Percentiles rank a stretch among this genome's conserved stretches.
These are phyloP conservation scores for Saguinus imperator DNA, from an alignment of 2,113 vertebrate species.

Conservation along the genomic window DNA sequence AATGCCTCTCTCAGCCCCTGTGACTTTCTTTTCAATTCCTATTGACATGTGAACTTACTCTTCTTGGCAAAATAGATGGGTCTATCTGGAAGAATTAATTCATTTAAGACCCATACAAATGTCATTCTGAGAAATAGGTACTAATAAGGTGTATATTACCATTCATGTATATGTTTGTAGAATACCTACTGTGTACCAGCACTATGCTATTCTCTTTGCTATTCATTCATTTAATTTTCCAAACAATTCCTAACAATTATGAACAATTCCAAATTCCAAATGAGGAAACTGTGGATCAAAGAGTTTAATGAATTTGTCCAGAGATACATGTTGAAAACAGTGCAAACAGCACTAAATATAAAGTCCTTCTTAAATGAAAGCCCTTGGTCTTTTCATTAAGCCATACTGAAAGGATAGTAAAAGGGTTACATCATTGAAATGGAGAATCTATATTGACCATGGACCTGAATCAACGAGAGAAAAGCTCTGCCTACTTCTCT, in stretches of 20 bases:
- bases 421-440: not conserved
- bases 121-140: not conserved
- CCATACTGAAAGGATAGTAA: not conserved
- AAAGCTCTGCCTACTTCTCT: not conserved
- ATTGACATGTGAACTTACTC: not conserved
- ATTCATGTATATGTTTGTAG: not conserved
- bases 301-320: not conserved
- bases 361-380: not conserved
- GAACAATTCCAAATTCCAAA: not conserved
- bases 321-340: not conserved
- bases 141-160: not conserved
- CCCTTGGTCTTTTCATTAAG: not conserved
- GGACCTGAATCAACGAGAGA: not conserved
- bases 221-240: not conserved
- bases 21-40: not conserved
- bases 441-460: not conserved
- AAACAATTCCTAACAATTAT: not conserved
- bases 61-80: not conserved
- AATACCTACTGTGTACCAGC: not conserved
- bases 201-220: not conserved
- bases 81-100: not conserved
- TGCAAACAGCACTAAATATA: not conserved
- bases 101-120: not conserved
- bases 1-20: not conserved
- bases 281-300: not conserved